Percentiles rank a stretch among this genome's conserved stretches.
phyloP scores from a whole-genome alignment of 2,888 invertebrate genomes.

The Artemia sinica region DNA sequence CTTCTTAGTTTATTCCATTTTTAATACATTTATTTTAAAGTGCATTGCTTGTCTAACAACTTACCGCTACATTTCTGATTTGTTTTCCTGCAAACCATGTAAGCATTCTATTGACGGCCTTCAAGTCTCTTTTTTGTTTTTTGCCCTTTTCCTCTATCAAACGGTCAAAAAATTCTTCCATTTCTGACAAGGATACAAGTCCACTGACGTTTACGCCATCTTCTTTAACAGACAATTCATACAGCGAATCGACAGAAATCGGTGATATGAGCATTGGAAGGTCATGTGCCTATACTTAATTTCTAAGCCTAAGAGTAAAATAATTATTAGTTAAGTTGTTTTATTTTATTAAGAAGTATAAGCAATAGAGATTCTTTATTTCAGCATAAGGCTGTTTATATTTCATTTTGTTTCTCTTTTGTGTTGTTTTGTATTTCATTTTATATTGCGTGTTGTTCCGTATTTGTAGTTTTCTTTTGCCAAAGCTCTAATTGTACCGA shows the following conservation, averaged over 20 bases:
- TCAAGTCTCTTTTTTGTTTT: constrained; percentile 27
- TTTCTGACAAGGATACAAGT: constrained; percentile 51
- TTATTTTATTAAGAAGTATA: too few species aligned
- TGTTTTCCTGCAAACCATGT: constrained; percentile 90
- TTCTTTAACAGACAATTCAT: constrained; percentile 37
- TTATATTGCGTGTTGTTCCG: too few species aligned
- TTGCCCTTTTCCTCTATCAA: constrained; percentile 29
- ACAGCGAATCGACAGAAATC: constrained; percentile 48
- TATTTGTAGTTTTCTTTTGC: too few species aligned
- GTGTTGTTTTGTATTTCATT: too few species aligned
- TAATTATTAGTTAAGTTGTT: too few species aligned
- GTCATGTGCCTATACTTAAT: constrained; percentile 64
- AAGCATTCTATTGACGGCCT: constrained; percentile 59
- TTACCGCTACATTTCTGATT: constrained; percentile 70
- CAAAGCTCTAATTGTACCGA: too few species aligned
- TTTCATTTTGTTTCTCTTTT: too few species aligned
- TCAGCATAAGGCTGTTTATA: too few species aligned
- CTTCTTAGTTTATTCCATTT: too few species aligned
- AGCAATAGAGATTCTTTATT: too few species aligned
- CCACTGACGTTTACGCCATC: constrained; percentile 56
- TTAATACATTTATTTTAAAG: too few species aligned
- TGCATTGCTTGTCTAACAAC: too few species aligned
- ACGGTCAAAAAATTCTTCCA: constrained; percentile 40
- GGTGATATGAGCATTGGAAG: constrained; percentile 61
- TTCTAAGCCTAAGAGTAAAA: constrained; percentile 40